Evolutionary conservation across 2,113 vertebrate species (phyloP), one percentile per base, ranked within the genome.

Genomic region (Salminus brasiliensis): DNA sequence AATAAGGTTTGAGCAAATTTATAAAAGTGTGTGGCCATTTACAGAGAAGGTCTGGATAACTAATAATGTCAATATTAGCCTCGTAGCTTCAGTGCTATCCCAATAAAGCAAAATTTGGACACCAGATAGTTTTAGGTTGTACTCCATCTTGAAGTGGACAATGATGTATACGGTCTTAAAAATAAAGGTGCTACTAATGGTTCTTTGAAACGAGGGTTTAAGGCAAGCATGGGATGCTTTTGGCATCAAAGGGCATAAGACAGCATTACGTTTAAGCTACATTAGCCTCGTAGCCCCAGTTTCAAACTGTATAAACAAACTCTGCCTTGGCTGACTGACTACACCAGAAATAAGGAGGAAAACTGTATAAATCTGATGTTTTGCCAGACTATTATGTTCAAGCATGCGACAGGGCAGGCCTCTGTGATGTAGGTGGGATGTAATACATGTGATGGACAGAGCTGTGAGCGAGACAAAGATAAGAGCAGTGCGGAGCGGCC

Each of bases 401-500:
- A n/a, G 62, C 62, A 65, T 65, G 62, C 62, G 32, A n/a, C 18
- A 21, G 62, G 30, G 81, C 78, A 60, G 45, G 36, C 45, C 45
- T 73, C 29, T 66, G 45, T 43, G 53, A 72, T 57, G 52, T 74
- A 13, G 63, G 66, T 76, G 34, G 67, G 67, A 67, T 76, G 34
- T 52, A 49, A 71, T 74, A 60, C 68, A 68, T 75, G 60, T 55
- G 77, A 78, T 41, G 39, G 59, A 78, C 78, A 67, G 74, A 81
- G 84, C 84, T 81, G 84, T 83, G 84, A 85, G 81, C 79, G 81
- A 85, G 81, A 79, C 77, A 85, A 85, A 85, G 84, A 85, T 85
- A 85, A 85, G 84, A 85, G 84, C 84, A 85, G 84, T 80, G 84
- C 84, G 82, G 84, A 85, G 84, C 81, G 78, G 78, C 81, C 81